Evolutionary conservation across 2,113 vertebrate genomes (phyloP), one percentile per base, ranked within the genome.

Genomic region (Oryzias celebensis): DNA sequence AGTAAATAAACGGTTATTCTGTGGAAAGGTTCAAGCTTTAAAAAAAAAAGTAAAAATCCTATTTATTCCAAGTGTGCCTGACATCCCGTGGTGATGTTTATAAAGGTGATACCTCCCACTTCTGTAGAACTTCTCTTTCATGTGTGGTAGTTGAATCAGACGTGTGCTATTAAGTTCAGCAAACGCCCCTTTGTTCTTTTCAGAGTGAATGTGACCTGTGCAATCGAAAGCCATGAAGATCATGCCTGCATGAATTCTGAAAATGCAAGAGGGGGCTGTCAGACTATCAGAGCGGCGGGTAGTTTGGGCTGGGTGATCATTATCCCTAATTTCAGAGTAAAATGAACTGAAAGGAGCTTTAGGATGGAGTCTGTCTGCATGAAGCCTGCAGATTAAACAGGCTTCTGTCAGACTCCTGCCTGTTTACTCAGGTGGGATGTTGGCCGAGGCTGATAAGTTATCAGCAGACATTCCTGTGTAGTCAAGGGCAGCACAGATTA

Each of bases 371-470:
- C 45, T 47, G 28, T 62, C 18, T 58, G 68, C 52, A 65, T 51
- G 51, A 59, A 48, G 15, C 14, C 52, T 26, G 60, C 26, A 57
- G 68, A 47, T 65, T 52, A 52, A 62, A 50, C 26, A 5, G 26
- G 26, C 26, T 28, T 6, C 65, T 82, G 82, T 85, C 78, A 78
- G 73, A 70, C 69, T 56, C 58, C 45, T 41, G 65, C 16, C 45
- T 48, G 47, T 48, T 48, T 48, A 18, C 20, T 69, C 53, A 49
- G 57, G 60, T 58, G 50, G 69, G 64, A 24, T 75, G 65, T 83
- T 80, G 78, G 81, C 65, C 59, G 49, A 36, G 46, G 42, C 58
- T 70, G 82, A 88, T 88, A 86, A 62, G 58, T 49, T 78, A 84
- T 81, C 82, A 68, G 67, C 14, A 16, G 52, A 57, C 86, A 82